Base-by-base conservation (phyloP, 2,113 vertebrate species). In the Nothobranchius kuhntae region DNA sequence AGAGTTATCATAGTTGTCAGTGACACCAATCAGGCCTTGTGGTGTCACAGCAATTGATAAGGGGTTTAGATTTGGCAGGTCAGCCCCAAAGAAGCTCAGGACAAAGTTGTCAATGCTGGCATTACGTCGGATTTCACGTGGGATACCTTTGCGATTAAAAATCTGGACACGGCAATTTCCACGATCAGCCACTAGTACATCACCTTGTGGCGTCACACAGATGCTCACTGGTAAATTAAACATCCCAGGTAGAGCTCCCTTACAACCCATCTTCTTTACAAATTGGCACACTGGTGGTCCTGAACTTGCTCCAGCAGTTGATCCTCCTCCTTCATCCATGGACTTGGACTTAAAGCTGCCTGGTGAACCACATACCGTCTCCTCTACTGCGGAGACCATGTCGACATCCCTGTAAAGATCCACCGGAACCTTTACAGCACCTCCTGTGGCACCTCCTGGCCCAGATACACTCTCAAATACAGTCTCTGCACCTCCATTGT, bases 21-120 rank as follows among this genome's bases (percentile, higher is more conserved):
- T 99, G 80, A 99, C 93, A 0, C 97, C 97, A 1, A 99, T 98
- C 58, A 99, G 89, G 26, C 97, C 96, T 0, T 97, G 95, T 68
- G 94, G 92, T 44, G 96, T 98, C 90, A 99, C 96, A 51, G 97
- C 97, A 61, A 99, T 95, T 0, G 95, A 97, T 42, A 99, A 90
- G 0, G 97, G 97, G 6, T 96, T 94, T 68, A 99, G 77, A 74
- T 98, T 98, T 35, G 96, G 97, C 66, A 97, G 55, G 64, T 99
- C 97, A 0, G 96, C 96, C 1, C 97, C 97, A 0, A 99, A 94
- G 83, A 99, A 98, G 81, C 96, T 98, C 61, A 98, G 73, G 45
- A 98, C 96, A 1, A 99, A 98, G 74, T 96, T 98, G 48, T 98
- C 96, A 0, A 99, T 98, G 80, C 96, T 97, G 24, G 96, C 95